A percentile compares a stretch with the other conserved stretches of the same genome.
phyloP scores from a whole-genome alignment of 2,888 invertebrate genomes.

The Limnephilus marmoratus region DNA sequence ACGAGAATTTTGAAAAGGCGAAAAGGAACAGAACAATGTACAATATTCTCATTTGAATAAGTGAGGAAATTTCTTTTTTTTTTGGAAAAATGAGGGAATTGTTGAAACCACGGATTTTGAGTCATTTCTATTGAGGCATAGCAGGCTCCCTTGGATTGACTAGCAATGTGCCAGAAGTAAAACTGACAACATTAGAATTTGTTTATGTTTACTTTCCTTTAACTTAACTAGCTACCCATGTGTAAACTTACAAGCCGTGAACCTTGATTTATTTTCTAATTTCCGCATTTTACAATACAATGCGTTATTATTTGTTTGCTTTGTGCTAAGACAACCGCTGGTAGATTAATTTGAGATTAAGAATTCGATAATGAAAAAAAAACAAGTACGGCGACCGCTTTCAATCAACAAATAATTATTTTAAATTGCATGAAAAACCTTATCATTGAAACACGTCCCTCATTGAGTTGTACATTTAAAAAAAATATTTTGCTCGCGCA shows the following conservation, averaged over 20 bases:
- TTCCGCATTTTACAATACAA: background rate
- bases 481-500: no score
- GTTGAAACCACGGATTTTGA: no score
- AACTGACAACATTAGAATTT: background rate
- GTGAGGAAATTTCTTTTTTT: no score
- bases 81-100: no score
- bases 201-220: background rate
- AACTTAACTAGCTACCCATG: background rate
- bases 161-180: no score
- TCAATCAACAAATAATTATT: background rate
- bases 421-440: background rate
- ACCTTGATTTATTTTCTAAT: background rate
- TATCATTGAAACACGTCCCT: background rate
- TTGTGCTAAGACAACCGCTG: background rate
- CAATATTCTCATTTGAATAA: no score
- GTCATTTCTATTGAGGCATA: no score
- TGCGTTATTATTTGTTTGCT: background rate
- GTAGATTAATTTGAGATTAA: background rate
- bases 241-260: background rate
- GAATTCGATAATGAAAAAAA: background rate
- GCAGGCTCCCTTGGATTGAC: no score
- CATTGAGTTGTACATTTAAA: background rate
- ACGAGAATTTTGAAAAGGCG: no score
- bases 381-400: background rate
- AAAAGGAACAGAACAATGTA: no score